Conservation (phyloP, 2,797 vertebrate species). For the Falco peregrinus region DNA sequence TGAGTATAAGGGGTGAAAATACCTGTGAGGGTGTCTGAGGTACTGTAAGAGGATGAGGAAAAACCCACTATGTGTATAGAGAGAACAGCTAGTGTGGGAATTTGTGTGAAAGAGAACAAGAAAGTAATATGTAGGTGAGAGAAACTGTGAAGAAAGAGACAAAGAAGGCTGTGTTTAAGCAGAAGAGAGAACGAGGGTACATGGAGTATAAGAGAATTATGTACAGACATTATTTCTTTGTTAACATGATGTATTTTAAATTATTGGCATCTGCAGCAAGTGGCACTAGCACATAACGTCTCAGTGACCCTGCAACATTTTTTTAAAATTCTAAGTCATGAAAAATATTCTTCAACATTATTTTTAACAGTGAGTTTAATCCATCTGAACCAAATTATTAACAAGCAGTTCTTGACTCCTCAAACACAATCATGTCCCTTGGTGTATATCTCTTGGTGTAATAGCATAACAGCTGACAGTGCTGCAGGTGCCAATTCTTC, state of each 20-base stretch:
- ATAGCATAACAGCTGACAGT: not conserved
- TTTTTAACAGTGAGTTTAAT: not conserved
- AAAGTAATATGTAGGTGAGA: not conserved
- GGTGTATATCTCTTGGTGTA: not conserved
- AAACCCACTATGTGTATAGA: accelerated
- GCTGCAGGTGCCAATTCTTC: not conserved
- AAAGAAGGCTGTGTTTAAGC: not conserved
- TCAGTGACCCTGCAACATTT: not conserved
- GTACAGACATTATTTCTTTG: not conserved
- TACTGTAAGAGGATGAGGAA: not conserved
- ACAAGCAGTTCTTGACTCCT: not conserved
- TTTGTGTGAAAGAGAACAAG: not conserved
- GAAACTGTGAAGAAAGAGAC: not conserved
- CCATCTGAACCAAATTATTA: not conserved
- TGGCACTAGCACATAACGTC: not conserved
- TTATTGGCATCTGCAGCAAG: not conserved
- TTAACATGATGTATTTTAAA: not conserved
- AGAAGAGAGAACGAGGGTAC: not conserved
- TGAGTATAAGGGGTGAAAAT: not conserved
- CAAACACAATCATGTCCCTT: not conserved
- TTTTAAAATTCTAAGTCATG: not conserved
- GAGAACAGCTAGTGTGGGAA: not conserved
- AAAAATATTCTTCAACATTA: not conserved
- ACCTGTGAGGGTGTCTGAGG: not conserved
- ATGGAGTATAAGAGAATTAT: not conserved